These are phyloP conservation scores for Ploceus nigricollis DNA, from an alignment of 2,113 vertebrate species.

Conservation along the genomic window DNA sequence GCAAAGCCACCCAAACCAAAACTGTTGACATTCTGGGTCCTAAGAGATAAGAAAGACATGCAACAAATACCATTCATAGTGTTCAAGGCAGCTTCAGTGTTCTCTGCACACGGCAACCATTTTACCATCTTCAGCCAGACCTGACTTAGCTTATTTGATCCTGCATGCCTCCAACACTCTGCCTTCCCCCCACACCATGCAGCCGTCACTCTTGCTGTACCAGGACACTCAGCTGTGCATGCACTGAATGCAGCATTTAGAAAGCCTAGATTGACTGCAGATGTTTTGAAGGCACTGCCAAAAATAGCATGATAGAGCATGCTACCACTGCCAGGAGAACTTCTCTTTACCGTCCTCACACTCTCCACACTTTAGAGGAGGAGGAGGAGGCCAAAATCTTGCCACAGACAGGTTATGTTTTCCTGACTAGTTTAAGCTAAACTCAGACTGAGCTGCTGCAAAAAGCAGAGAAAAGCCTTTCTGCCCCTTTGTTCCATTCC, in stretches of 20 bases:
- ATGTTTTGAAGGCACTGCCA: conserved; percentile 24
- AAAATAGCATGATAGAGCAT: neutral
- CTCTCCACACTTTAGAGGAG: neutral
- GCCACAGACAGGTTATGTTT: neutral
- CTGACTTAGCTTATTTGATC: neutral
- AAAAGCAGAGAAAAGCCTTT: neutral
- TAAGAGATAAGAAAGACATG: neutral
- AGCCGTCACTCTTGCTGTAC: neutral
- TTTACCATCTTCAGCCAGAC: neutral
- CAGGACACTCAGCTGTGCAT: conserved; percentile 1
- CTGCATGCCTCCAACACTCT: neutral
- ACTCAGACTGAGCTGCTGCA: neutral
- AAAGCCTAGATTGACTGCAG: neutral
- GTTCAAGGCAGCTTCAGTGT: neutral
- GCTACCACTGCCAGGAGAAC: neutral
- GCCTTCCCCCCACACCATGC: neutral
- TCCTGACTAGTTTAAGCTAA: neutral
- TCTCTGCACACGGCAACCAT: neutral
- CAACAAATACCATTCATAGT: neutral
- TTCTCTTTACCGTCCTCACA: neutral
- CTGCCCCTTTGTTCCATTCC: neutral
- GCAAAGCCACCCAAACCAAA: neutral
- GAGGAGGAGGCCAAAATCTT: neutral
- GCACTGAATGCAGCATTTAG: conserved; percentile 1
- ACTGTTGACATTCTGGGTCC: neutral